Evolutionary conservation across 2,888 invertebrate species (phyloP), one percentile per base, ranked within the genome.

Genomic region (Tribolium freemani): DNA sequence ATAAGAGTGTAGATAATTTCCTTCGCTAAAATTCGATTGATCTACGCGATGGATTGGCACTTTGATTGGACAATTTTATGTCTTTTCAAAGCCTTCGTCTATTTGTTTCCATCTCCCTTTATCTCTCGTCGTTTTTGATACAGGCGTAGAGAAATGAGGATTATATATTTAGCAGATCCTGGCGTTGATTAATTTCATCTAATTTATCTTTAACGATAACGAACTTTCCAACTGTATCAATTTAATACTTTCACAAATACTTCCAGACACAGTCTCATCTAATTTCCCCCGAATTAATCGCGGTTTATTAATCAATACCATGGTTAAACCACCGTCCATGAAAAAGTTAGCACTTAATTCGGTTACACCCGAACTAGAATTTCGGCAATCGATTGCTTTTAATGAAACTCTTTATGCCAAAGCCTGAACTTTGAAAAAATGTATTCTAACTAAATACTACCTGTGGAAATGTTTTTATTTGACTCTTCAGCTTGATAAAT

Each of bases 51-150:
- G 66, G 66, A 71, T 53, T 67, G 71, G 44, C 66, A 53, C 50
- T 67, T 71, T 71, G 71, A 71, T 71, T 71, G 67, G 60, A 71
- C 71, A 67, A 67, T 60, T 71, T 71, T 64, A 66, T 66, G 66
- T 64, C 64, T 71, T 57, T 66, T 63, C 71, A 63, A 70, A 63
- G 11, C 46, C 45, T 44, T 38, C 53, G 20, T 21, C 61, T 38
- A 63, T 70, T 63, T 56, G 63, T 70, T 56, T 70, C 63, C 46
- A 54, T 70, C 63, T 61, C 56, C 21, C 69, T 63, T 63, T 63
- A 70, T 53, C 61, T 69, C 45, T 26, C 30, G 26, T 11, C 63
- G 50, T 51, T 63, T 26, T 63, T 63, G 60, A 63, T 63, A 51
- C 63, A 63, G 50, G 50, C 50, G n/a, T 26, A 51, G 68, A 69